Percentiles rank a stretch among this genome's conserved stretches.
Conservation (phyloP, 1,140 invertebrate genomes). For the Drosophila arawakana region DNA sequence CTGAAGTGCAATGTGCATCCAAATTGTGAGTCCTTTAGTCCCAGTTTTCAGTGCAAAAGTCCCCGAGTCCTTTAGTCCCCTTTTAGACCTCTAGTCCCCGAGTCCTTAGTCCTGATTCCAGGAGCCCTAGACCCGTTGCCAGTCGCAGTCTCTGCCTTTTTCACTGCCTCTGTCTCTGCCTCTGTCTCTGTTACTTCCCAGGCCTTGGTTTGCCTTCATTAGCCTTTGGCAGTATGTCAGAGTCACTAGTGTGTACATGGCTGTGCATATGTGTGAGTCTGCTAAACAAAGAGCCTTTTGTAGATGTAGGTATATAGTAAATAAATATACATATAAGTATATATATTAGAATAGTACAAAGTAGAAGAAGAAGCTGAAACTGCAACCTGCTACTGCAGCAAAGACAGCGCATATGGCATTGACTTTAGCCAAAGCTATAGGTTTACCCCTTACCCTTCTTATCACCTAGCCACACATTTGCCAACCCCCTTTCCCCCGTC, state of each 20-base stretch:
- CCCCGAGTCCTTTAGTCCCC: background rate
- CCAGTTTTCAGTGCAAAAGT: background rate
- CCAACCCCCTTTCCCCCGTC: background rate
- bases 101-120: background rate
- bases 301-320: conserved; percentile 22
- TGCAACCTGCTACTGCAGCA: conserved; percentile 6
- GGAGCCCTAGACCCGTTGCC: conserved; percentile 29
- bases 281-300: conserved; percentile 67
- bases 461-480: background rate
- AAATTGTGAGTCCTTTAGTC: conserved; percentile 36
- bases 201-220: conserved; percentile 64
- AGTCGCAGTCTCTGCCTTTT: conserved; percentile 7
- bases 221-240: conserved; percentile 80
- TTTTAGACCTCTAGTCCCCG: conserved; percentile 3
- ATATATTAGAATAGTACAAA: conserved; percentile 32
- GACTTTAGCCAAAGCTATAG: conserved; percentile 58
- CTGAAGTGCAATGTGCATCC: conserved; percentile 70
- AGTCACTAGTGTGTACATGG: conserved; percentile 42
- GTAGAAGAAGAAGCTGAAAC: conserved; percentile 20
- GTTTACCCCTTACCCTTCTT: too few relatives aligned
- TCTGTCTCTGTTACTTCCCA: background rate
- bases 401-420: conserved; percentile 62
- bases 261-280: conserved; percentile 20
- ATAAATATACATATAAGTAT: background rate
- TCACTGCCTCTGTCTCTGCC: background rate